Evolutionary conservation across 2,113 vertebrate genomes (phyloP).

Genomic region (Lepisosteus oculatus): DNA sequence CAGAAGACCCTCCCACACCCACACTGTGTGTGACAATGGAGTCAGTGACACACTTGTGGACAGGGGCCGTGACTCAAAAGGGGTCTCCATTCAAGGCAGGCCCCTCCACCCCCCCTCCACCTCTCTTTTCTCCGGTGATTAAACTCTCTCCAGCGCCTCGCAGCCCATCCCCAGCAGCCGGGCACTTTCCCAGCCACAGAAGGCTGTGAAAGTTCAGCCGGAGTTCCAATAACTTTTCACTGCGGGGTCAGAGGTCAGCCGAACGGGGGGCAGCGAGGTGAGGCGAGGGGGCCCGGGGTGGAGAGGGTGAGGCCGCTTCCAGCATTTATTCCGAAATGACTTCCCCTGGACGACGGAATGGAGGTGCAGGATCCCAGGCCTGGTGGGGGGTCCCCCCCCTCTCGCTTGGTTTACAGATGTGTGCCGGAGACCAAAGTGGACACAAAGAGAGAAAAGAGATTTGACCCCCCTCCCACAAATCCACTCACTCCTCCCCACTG

Average conservation of each 20-base stretch:
- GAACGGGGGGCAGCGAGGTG: slow-evolving; percentile 33
- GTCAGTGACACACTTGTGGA: slow-evolving; percentile 29
- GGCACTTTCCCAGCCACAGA: slow-evolving; percentile 74
- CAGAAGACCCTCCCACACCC: slow-evolving; percentile 41
- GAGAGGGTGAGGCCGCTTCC: slow-evolving; percentile 34
- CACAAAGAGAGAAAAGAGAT: slow-evolving; percentile 18
- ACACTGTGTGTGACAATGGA: slow-evolving; percentile 49
- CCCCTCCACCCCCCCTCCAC: slow-evolving; percentile 31
- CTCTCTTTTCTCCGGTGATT: slow-evolving; percentile 15
- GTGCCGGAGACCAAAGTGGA: slow-evolving; percentile 17
- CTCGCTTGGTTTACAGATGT: slow-evolving; percentile 27
- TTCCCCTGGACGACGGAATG: slow-evolving; percentile 24
- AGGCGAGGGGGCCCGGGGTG: slow-evolving; percentile 41
- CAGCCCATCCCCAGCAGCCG: slow-evolving; percentile 36
- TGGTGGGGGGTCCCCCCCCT: slow-evolving; percentile 36
- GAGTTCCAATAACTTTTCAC: slow-evolving; percentile 67
- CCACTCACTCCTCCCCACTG: slow-evolving; percentile 4
- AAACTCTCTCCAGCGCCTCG: slow-evolving; percentile 23
- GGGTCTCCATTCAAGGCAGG: slow-evolving; percentile 54
- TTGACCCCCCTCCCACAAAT: slow-evolving; percentile 11
- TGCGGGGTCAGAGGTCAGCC: slow-evolving; percentile 58
- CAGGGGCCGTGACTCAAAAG: slow-evolving; percentile 52
- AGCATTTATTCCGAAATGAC: slow-evolving; percentile 38
- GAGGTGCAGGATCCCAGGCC: slow-evolving; percentile 30
- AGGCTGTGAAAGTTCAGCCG: slow-evolving; percentile 64